These are phyloP conservation scores for Anthophora plumipes DNA, from an alignment of 2,888 invertebrate genomes.

Conservation along the genomic window DNA sequence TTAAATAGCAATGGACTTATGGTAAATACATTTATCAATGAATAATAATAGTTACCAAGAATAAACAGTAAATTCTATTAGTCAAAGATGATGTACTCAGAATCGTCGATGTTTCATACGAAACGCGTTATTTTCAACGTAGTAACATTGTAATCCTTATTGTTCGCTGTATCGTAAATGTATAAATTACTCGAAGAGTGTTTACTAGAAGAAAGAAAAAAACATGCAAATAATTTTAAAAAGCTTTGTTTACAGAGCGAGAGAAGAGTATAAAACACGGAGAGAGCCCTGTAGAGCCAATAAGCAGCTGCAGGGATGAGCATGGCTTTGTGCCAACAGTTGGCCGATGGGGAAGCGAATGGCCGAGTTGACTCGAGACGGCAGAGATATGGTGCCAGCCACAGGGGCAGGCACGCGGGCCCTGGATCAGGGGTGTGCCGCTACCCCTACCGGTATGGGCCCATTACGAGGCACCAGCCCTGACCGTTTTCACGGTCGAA, in stretches of 20 bases:
- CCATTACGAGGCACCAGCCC: constrained; percentile 85
- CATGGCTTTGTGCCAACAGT: constrained; percentile 90
- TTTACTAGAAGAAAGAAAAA: not conserved
- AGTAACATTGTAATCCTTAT: not conserved
- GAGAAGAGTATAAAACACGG: constrained; percentile 84
- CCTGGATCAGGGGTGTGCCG: constrained; percentile 89
- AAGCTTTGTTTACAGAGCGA: constrained; percentile 78
- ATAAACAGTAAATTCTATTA: not conserved
- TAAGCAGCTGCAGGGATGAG: constrained; percentile 86
- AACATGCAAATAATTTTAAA: not conserved
- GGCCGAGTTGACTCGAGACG: constrained; percentile 98
- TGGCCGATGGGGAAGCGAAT: constrained; percentile 96
- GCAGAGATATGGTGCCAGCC: constrained; percentile 86
- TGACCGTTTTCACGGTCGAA: constrained; percentile 86
- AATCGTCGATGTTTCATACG: not conserved
- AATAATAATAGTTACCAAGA: not conserved
- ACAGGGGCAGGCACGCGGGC: constrained; percentile 84
- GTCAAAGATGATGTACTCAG: not conserved
- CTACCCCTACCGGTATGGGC: constrained; percentile 92
- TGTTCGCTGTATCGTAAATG: too few species aligned
- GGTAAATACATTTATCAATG: constrained; percentile 52
- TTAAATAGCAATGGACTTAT: constrained; percentile 73
- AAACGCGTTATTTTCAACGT: not conserved
- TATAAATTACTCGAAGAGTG: not conserved
- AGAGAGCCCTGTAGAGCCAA: constrained; percentile 85